These are phyloP conservation scores for Vespertilio murinus DNA, from an alignment of 2,797 vertebrate genomes.

Conservation along the genomic window DNA sequence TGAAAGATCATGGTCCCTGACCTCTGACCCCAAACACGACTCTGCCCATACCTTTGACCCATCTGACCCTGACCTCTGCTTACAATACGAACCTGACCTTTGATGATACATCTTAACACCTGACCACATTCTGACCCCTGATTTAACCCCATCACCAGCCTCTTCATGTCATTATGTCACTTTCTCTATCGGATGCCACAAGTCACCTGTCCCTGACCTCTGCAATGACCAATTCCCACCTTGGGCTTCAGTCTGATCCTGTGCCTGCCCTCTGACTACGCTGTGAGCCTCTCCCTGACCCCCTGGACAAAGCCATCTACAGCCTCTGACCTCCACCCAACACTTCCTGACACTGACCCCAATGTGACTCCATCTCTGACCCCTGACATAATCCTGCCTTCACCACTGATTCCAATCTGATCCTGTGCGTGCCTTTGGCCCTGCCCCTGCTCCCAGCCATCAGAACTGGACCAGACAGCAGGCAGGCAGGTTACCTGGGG, in stretches of 20 bases:
- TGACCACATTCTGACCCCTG: neutral
- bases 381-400: neutral
- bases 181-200: neutral
- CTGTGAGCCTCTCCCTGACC: neutral
- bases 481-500: constrained; percentile 44
- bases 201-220: neutral
- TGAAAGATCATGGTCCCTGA: neutral
- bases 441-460: neutral
- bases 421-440: neutral
- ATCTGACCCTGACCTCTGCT: neutral
- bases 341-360: neutral
- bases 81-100: neutral
- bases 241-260: neutral
- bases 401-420: neutral
- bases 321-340: neutral
- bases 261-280: neutral
- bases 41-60: neutral
- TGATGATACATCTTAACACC: neutral
- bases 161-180: neutral
- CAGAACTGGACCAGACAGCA: neutral
- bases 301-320: neutral
- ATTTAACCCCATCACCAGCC: neutral
- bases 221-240: neutral
- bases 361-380: neutral
- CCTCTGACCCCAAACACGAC: neutral